Base-by-base conservation (phyloP, 2,797 vertebrate genomes). In the Anguilla marmorata region DNA sequence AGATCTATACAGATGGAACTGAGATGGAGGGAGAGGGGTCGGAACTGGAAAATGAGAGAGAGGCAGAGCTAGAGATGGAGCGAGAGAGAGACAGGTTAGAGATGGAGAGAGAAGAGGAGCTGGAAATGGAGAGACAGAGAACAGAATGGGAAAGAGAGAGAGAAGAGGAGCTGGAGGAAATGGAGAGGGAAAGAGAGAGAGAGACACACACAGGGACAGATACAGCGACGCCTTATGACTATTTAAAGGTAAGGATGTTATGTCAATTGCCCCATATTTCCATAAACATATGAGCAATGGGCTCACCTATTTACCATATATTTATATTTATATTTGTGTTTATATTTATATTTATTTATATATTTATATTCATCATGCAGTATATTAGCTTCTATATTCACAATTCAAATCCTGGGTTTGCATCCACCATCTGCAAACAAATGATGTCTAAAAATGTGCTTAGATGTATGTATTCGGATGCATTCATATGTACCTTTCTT, bases 211-310 rank as follows among this genome's bases (percentile, higher is more conserved):
- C 89, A 82, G 91, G 90, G 37, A 92, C 91, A 3, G 92, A 93
- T 87, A 93, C 93, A 0, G 93, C 93, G 56, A 90, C 92, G 74
- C 91, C 95, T 85, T 95, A 95, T 90, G 94, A 93, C 69, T 84
- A 92, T 83, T 91, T 96, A 0, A 97, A 96, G 94, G 96, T 96
- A 91, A 90, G 89, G 30, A 86, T 30, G n/a, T n/a, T 79, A 50
- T 52, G 45, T 21, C 33, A 30, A 8, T 16, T 66, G 48, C 56
- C 48, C 21, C 30, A 24, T 54, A 45, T 37, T 7, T 37, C 27
- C 6, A n/a, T 33, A 58, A 27, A 9, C 74, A 37, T 79, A 79
- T 41, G 37, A 79, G 37, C 74, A 5, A 41, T 79, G n/a, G 54
- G 63, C 33, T 41, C 7, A 8, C 74, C 41, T 16, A 52, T 52